phyloP scores from a whole-genome alignment of 2,113 vertebrate genomes.

The Alligator mississippiensis region DNA sequence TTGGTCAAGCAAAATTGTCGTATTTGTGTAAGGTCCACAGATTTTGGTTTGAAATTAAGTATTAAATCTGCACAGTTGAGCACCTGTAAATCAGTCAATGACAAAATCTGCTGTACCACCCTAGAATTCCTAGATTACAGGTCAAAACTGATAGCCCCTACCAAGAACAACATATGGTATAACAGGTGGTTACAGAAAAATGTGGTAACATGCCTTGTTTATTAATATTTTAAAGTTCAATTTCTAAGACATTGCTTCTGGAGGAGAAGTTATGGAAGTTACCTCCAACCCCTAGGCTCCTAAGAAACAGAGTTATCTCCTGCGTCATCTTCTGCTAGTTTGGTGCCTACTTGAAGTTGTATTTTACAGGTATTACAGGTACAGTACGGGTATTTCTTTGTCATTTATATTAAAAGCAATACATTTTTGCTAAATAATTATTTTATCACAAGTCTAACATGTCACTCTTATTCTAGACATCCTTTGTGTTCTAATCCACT shows the following conservation, averaged over 20 bases:
- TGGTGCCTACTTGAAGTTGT: background rate
- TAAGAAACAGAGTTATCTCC: background rate
- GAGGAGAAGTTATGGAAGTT: background rate
- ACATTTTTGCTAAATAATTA: no score
- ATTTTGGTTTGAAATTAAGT: background rate
- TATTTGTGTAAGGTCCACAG: background rate
- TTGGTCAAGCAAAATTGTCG: background rate
- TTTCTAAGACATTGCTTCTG: background rate
- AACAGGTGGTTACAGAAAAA: background rate
- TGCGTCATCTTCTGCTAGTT: no score
- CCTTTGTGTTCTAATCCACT: no score
- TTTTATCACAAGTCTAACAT: background rate
- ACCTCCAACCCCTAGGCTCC: background rate
- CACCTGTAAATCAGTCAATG: background rate
- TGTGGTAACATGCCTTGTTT: background rate
- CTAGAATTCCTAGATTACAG: background rate
- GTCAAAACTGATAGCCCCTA: background rate
- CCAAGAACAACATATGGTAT: background rate
- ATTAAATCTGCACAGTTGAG: background rate
- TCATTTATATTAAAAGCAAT: background rate
- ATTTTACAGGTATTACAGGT: background rate
- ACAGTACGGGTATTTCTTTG: no score
- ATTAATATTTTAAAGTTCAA: background rate
- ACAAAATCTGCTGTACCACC: background rate
- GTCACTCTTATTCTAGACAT: no score